Evolutionary conservation across 2,888 invertebrate genomes (phyloP).

Genomic region (Eristalis arbustorum): DNA sequence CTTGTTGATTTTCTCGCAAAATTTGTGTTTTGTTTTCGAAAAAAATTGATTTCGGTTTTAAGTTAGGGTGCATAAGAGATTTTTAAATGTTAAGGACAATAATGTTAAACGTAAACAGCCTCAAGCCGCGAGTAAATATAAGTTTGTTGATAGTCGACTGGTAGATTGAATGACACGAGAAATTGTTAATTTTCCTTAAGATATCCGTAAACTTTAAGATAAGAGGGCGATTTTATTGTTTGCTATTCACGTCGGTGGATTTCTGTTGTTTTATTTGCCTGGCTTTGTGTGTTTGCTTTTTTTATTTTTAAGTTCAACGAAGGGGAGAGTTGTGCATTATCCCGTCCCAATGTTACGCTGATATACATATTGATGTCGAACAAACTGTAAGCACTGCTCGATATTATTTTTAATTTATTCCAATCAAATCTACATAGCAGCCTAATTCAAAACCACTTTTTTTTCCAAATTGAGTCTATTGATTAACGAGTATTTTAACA

Average conservation of each 20-base stretch:
- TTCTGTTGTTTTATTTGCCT: not conserved
- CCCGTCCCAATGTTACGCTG: too few relatives aligned
- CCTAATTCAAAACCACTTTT: too few relatives aligned
- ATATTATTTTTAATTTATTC: too few relatives aligned
- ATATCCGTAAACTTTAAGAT: not conserved
- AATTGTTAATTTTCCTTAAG: slow-evolving; percentile 5
- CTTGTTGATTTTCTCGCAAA: not conserved
- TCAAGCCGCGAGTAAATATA: slow-evolving; percentile 44
- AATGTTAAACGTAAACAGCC: slow-evolving; percentile 58
- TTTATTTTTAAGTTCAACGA: too few relatives aligned
- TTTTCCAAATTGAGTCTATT: too few relatives aligned
- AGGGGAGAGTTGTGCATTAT: too few relatives aligned
- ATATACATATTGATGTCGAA: too few relatives aligned
- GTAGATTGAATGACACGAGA: slow-evolving; percentile 13
- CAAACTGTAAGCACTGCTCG: too few relatives aligned
- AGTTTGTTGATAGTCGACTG: slow-evolving; percentile 33
- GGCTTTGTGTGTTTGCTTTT: not conserved
- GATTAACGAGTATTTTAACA: too few relatives aligned
- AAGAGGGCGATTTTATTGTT: not conserved
- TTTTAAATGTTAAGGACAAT: slow-evolving; percentile 66
- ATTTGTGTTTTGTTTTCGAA: not conserved
- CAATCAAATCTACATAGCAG: too few relatives aligned
- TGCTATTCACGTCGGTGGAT: not conserved
- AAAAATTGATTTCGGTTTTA: not conserved
- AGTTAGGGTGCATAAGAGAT: slow-evolving; percentile 23